Conservation (phyloP, 2,113 vertebrate genomes). For the Notothenia coriiceps region DNA sequence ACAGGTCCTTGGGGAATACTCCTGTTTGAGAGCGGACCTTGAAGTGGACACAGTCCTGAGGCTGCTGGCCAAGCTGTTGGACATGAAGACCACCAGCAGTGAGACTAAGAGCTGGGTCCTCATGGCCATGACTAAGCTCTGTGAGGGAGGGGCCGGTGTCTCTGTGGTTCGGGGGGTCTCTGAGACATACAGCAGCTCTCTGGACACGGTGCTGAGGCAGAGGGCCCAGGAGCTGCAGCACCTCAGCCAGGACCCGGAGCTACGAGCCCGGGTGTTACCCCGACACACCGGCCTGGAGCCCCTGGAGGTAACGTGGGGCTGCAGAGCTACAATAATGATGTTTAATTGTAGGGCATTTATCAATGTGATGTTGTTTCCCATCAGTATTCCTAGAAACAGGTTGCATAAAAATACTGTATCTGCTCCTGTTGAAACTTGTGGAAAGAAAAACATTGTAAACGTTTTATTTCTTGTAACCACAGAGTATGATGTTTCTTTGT, state of each 20-base stretch:
- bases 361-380: not conserved
- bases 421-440: not conserved
- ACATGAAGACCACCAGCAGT: slow-evolving; percentile 82
- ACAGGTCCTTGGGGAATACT: slow-evolving; percentile 95
- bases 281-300: slow-evolving; percentile 76
- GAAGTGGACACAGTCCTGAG: slow-evolving; percentile 83
- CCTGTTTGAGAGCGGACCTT: slow-evolving; percentile 83
- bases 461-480: not conserved
- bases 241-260: slow-evolving; percentile 84
- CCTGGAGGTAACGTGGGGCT: slow-evolving; percentile 66
- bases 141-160: slow-evolving; percentile 68
- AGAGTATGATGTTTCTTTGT: not conserved
- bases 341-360: not conserved
- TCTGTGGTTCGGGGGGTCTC: slow-evolving; percentile 80
- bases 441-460: not conserved
- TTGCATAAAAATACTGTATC: not conserved
- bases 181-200: slow-evolving; percentile 84
- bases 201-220: slow-evolving; percentile 92
- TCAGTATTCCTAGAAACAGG: not conserved
- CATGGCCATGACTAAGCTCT: slow-evolving; percentile 90
- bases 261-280: slow-evolving; percentile 85
- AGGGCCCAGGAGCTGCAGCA: slow-evolving; percentile 90
- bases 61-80: slow-evolving; percentile 86
- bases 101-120: slow-evolving; percentile 94
- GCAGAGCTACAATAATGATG: not conserved